Evolutionary conservation across 2,888 invertebrate species (phyloP).

Genomic region (Pandemis heparana): DNA sequence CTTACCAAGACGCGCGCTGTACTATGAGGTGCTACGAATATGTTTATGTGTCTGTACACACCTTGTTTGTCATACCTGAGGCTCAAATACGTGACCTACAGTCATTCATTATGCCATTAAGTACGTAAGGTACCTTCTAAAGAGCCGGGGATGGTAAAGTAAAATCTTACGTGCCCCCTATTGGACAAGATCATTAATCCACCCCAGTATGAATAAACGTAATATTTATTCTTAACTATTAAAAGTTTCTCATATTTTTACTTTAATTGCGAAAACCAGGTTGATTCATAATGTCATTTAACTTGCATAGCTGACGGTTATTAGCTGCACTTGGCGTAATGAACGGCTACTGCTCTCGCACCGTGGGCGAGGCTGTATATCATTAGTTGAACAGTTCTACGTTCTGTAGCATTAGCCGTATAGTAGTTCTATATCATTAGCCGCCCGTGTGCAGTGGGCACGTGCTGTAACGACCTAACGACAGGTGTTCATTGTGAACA

Average conservation of each 20-base stretch:
- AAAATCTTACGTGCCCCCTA: not conserved
- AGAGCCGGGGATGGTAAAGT: not conserved
- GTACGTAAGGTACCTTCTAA: not conserved
- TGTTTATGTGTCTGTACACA: not conserved
- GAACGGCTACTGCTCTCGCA: slow-evolving; percentile 55
- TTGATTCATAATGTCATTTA: slow-evolving; percentile 27
- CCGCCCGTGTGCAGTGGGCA: slow-evolving; percentile 53
- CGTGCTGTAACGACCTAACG: slow-evolving; percentile 56
- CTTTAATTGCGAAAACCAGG: slow-evolving; percentile 20
- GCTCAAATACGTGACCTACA: not conserved
- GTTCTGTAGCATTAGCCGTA: slow-evolving; percentile 48
- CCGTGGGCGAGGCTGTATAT: slow-evolving; percentile 52
- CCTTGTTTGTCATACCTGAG: not conserved
- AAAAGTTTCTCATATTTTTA: not conserved
- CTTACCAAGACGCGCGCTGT: not conserved
- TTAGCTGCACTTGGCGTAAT: slow-evolving; percentile 58
- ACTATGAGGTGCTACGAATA: not conserved
- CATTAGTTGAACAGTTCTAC: slow-evolving; percentile 55
- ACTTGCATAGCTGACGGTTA: slow-evolving; percentile 53
- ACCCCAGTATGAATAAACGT: not conserved
- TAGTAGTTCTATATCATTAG: slow-evolving; percentile 62
- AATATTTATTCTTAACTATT: not conserved
- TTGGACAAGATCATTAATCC: not conserved
- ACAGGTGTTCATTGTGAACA: slow-evolving; percentile 51
- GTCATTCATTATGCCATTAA: not conserved